Conservation (phyloP, 2,113 vertebrate species). For the Oryzias celebensis region DNA sequence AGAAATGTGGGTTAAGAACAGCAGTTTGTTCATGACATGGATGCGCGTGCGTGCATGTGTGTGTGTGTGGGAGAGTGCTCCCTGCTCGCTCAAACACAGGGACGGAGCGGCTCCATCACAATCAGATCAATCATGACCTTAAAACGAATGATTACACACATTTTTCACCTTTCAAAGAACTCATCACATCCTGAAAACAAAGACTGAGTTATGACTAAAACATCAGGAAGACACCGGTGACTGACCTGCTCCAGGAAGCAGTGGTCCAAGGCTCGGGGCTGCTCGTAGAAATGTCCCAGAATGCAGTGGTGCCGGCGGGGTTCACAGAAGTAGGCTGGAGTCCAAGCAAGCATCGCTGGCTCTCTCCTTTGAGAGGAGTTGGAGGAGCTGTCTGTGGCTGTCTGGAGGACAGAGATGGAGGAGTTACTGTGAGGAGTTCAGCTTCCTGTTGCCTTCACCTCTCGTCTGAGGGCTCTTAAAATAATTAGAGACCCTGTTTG, state of each 20-base stretch:
- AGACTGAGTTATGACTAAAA: too few species aligned
- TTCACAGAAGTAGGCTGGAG: slow-evolving; percentile 84
- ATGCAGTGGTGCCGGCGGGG: slow-evolving; percentile 85
- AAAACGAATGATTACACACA: too few species aligned
- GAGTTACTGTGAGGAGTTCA: background rate
- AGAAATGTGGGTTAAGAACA: too few species aligned
- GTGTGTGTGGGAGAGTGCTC: too few species aligned
- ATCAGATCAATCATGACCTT: too few species aligned
- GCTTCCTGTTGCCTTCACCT: background rate
- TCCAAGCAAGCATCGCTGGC: slow-evolving; percentile 71
- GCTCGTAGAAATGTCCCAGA: slow-evolving; percentile 86
- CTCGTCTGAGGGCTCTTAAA: background rate
- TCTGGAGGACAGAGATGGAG: slow-evolving; percentile 50
- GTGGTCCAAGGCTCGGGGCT: slow-evolving; percentile 82
- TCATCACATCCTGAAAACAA: too few species aligned
- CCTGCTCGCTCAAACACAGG: too few species aligned
- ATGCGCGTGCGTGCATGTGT: too few species aligned
- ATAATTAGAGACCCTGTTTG: too few species aligned
- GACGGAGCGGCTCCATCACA: too few species aligned
- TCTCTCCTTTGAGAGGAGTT: slow-evolving; percentile 77
- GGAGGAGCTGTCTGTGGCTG: slow-evolving; percentile 78
- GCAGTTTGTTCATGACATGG: too few species aligned
- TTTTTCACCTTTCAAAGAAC: too few species aligned
- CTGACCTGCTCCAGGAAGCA: slow-evolving; percentile 88
- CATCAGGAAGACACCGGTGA: background rate